These are phyloP conservation scores for Eupithecia subfuscata DNA, from an alignment of 2,888 invertebrate genomes.

Conservation along the genomic window DNA sequence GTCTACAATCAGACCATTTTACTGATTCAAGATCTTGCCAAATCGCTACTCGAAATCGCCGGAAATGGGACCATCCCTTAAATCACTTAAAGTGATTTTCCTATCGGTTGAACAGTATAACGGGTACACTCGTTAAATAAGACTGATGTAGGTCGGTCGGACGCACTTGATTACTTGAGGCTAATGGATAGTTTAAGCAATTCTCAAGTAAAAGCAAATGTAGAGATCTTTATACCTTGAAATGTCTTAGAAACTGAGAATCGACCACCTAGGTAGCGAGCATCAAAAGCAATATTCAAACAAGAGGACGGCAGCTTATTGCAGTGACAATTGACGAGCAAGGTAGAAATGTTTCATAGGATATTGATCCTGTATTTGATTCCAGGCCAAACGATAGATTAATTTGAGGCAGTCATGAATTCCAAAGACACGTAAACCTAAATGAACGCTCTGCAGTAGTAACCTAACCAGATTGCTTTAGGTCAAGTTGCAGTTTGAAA, in stretches of 20 bases:
- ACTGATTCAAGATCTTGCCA: slow-evolving; percentile 36
- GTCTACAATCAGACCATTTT: slow-evolving; percentile 38
- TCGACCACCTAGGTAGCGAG: background rate
- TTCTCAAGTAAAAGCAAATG: slow-evolving; percentile 44
- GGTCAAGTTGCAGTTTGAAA: slow-evolving; percentile 26
- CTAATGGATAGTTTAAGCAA: slow-evolving; percentile 48
- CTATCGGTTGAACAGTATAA: slow-evolving; percentile 60
- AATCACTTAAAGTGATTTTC: slow-evolving; percentile 62
- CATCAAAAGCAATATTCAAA: background rate
- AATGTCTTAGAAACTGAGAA: background rate
- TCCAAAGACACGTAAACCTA: background rate
- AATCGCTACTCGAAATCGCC: slow-evolving; percentile 36
- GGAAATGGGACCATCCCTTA: slow-evolving; percentile 43
- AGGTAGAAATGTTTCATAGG: background rate
- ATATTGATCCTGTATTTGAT: background rate
- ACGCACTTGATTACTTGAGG: slow-evolving; percentile 55
- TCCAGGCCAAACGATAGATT: background rate
- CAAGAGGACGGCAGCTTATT: background rate
- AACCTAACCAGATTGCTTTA: slow-evolving; percentile 6
- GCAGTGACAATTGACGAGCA: background rate
- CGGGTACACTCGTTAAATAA: slow-evolving; percentile 59
- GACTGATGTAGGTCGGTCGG: slow-evolving; percentile 59
- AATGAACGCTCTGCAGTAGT: background rate
- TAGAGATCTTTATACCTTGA: slow-evolving; percentile 29
- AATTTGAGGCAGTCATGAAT: background rate